A percentile compares a stretch with the other conserved stretches of the same genome.
phyloP scores from a whole-genome alignment of 2,113 vertebrate species.

The Zapornia atra region DNA sequence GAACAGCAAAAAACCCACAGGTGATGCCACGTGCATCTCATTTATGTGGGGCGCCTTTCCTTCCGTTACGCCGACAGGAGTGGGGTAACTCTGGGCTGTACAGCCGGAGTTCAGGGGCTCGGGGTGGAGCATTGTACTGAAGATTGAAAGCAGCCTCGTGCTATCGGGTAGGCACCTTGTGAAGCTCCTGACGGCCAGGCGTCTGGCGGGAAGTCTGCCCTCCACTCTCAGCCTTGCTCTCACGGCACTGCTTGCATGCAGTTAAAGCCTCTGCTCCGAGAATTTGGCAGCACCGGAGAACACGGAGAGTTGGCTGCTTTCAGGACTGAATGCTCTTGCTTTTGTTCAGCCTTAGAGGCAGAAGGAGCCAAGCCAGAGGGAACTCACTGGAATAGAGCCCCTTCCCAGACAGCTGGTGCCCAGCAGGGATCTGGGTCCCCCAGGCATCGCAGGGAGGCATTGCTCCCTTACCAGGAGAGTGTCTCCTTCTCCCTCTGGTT shows the following conservation, averaged over 20 bases:
- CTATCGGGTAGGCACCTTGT: not conserved
- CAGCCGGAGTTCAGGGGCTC: rapidly evolving
- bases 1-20: not conserved
- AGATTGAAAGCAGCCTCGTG: rapidly evolving
- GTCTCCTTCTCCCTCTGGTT: not conserved
- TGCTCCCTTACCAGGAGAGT: rapidly evolving
- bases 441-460: not conserved
- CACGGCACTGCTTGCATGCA: rapidly evolving
- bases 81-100: not conserved
- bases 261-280: not conserved
- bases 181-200: not conserved
- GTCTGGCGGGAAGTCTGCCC: not conserved
- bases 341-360: not conserved
- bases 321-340: not conserved
- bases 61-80: not conserved
- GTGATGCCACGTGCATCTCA: rapidly evolving
- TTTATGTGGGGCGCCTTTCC: not conserved
- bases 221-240: not conserved
- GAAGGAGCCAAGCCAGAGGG: not conserved
- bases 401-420: not conserved
- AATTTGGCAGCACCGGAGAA: not conserved
- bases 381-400: not conserved
- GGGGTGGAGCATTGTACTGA: rapidly evolving
- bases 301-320: not conserved
- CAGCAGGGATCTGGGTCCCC: not conserved